These are phyloP conservation scores for Sarcophaga bullata DNA, from an alignment of 1,140 invertebrate genomes.

Conservation along the genomic window DNA sequence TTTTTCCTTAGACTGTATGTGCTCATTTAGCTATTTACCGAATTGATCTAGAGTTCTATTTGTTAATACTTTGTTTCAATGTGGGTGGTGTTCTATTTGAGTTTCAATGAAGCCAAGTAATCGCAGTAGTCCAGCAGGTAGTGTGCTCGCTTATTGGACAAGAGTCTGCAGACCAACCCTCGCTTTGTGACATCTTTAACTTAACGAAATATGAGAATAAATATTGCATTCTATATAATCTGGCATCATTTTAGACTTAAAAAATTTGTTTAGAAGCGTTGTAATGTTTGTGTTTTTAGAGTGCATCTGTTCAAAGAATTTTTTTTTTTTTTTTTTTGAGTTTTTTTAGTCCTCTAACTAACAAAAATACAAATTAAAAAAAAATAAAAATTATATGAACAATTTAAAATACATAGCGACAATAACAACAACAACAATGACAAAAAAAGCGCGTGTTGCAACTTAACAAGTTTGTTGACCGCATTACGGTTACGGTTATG, in stretches of 20 bases:
- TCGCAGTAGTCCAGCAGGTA: no score
- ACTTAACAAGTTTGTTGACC: conserved; percentile 23
- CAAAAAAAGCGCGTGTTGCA: conserved; percentile 14
- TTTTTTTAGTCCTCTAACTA: not conserved
- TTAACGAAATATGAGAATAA: no score
- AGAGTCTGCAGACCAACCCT: no score
- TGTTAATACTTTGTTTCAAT: no score
- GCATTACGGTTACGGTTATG: not conserved
- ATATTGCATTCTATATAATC: not conserved
- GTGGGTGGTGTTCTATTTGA: no score
- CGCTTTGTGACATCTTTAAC: no score
- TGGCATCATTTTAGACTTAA: not conserved
- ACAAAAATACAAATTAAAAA: not conserved
- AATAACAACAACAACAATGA: no score
- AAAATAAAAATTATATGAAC: not conserved
- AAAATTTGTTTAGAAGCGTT: not conserved
- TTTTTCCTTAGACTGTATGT: no score
- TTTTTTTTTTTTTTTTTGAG: not conserved
- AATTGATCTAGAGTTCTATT: no score
- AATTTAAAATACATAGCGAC: not conserved
- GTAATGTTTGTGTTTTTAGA: not conserved
- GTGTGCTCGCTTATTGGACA: no score
- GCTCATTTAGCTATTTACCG: no score
- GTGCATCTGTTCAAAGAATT: conserved; percentile 2
- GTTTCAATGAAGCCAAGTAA: no score